These are phyloP conservation scores for Meteorus cinctellus DNA, from an alignment of 2,888 invertebrate species.

Conservation along the genomic window DNA sequence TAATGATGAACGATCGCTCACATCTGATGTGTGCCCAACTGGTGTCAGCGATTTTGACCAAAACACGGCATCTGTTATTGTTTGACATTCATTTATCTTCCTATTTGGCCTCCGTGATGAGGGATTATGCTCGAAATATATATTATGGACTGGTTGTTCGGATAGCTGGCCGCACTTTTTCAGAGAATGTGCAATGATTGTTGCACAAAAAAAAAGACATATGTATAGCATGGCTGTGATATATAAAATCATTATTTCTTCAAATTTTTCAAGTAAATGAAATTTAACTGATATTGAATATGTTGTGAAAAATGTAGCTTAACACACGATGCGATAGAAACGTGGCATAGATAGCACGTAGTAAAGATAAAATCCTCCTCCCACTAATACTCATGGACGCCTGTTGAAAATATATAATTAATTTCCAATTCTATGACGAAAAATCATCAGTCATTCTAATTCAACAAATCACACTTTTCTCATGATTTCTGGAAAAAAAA, in stretches of 20 bases:
- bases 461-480: not conserved
- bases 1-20: slow-evolving; percentile 58
- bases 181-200: not conserved
- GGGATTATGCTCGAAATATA: no score
- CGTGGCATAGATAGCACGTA: not conserved
- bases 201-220: not conserved
- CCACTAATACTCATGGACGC: not conserved
- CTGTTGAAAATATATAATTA: not conserved
- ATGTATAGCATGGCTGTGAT: slow-evolving; percentile 23
- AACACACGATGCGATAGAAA: not conserved
- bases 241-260: not conserved
- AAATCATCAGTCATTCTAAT: not conserved
- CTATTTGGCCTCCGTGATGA: not conserved
- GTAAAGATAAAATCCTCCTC: not conserved
- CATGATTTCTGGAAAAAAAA: not conserved
- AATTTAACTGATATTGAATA: not conserved
- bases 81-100: slow-evolving; percentile 52
- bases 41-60: slow-evolving; percentile 54
- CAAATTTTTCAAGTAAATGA: not conserved
- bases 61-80: slow-evolving; percentile 54
- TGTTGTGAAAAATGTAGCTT: not conserved
- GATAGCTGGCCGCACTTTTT: not conserved
- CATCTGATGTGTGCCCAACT: slow-evolving; percentile 64
- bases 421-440: not conserved
- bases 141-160: not conserved